Evolutionary conservation across 2,888 invertebrate genomes (phyloP).

Genomic region (Eudemis profundana): DNA sequence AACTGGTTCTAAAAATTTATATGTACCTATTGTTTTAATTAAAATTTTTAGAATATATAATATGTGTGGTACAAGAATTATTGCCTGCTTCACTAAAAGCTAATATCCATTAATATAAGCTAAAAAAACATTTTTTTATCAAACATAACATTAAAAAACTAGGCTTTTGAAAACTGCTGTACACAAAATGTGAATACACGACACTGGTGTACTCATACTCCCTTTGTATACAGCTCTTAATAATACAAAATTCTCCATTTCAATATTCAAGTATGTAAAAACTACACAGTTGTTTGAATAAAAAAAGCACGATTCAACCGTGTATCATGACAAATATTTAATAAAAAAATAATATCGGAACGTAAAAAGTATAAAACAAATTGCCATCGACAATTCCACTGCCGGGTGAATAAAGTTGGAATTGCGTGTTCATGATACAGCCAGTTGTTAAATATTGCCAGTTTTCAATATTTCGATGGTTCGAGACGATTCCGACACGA

Average conservation of each 20-base stretch:
- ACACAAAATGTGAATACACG: too few relatives aligned
- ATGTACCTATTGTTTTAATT: too few relatives aligned
- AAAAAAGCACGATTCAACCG: background rate
- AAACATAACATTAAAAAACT: too few relatives aligned
- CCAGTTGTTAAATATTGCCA: background rate
- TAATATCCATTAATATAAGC: too few relatives aligned
- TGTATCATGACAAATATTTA: slow-evolving; percentile 2
- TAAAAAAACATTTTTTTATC: too few relatives aligned
- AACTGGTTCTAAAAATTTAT: too few relatives aligned
- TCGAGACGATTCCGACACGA: background rate
- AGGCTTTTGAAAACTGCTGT: too few relatives aligned
- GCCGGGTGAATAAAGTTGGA: background rate
- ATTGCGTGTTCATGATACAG: slow-evolving; percentile 1
- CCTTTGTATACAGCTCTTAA: background rate
- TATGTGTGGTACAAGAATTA: too few relatives aligned
- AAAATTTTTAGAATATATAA: too few relatives aligned
- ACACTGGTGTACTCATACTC: too few relatives aligned
- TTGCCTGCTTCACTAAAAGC: too few relatives aligned
- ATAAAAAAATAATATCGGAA: background rate
- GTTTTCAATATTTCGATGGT: background rate
- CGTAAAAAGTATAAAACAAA: background rate
- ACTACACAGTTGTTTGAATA: background rate
- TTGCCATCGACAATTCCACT: slow-evolving; percentile 13
- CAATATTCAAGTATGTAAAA: background rate
- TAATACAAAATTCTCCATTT: background rate